A percentile compares a stretch with the other conserved stretches of the same genome.
Conservation (phyloP, 1,140 invertebrate genomes). For the Zaprionus camerounensis region DNA sequence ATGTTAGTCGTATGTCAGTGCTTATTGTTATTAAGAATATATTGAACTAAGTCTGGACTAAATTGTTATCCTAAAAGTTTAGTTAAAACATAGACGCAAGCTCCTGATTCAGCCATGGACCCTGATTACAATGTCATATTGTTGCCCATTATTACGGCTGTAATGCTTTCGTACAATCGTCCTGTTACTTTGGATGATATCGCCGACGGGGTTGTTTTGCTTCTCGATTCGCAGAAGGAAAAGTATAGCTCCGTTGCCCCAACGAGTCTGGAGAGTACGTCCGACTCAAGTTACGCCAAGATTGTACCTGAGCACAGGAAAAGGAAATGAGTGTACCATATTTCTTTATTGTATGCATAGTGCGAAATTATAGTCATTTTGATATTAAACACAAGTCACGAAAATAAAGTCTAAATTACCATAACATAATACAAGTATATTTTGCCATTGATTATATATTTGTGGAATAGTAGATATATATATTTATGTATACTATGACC, state of each 20-base stretch:
- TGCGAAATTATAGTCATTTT: too few relatives aligned
- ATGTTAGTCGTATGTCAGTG: not conserved
- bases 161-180: conserved; percentile 59
- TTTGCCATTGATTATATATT: too few relatives aligned
- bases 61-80: not conserved
- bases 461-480: too few relatives aligned
- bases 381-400: too few relatives aligned
- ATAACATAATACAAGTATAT: too few relatives aligned
- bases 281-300: conserved; percentile 10
- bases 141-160: conserved; percentile 57
- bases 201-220: conserved; percentile 34
- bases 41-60: not conserved
- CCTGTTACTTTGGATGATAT: conserved; percentile 63
- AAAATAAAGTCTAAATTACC: too few relatives aligned
- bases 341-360: conserved; percentile 1
- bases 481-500: too few relatives aligned
- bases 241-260: not conserved
- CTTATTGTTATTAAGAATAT: not conserved
- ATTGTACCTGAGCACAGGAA: conserved; percentile 1
- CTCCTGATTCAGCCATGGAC: conserved; percentile 40
- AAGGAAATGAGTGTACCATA: conserved; percentile 7
- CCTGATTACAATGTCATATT: conserved; percentile 50
- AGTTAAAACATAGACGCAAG: not conserved
- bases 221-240: conserved; percentile 49
- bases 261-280: conserved; percentile 9